These are phyloP conservation scores for Piaya cayana DNA, from an alignment of 2,113 vertebrate species.

Conservation along the genomic window DNA sequence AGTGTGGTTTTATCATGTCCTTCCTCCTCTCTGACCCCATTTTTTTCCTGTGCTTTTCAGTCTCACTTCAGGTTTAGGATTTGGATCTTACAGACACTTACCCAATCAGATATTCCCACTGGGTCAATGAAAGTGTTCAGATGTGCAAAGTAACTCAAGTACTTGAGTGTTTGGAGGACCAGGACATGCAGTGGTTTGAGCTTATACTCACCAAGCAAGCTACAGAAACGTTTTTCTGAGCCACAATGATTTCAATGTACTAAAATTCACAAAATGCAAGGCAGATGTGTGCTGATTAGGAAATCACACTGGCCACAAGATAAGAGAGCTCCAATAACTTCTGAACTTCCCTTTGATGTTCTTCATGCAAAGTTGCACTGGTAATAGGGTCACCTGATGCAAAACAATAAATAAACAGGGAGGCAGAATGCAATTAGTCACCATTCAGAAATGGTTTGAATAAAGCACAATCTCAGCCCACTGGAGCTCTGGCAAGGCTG, in stretches of 20 bases:
- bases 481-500: not conserved
- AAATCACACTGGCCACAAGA: not conserved
- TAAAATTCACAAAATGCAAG: slow-evolving; percentile 41
- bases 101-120: not conserved
- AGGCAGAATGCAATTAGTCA: not conserved
- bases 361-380: accelerated
- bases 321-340: not conserved
- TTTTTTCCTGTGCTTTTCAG: not conserved
- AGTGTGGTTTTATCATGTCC: not conserved
- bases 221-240: not conserved
- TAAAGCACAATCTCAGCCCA: not conserved
- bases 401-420: not conserved
- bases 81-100: not conserved
- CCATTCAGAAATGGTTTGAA: not conserved
- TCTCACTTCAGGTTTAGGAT: not conserved
- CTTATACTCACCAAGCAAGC: not conserved
- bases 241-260: not conserved
- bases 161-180: not conserved
- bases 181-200: not conserved
- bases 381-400: not conserved
- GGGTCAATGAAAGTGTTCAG: not conserved
- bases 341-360: not conserved
- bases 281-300: not conserved
- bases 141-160: not conserved
- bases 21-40: not conserved